A percentile compares a stretch with the other conserved stretches of the same genome.
Conservation (phyloP, 2,797 vertebrate genomes). For the Ctenopoma multispine region DNA sequence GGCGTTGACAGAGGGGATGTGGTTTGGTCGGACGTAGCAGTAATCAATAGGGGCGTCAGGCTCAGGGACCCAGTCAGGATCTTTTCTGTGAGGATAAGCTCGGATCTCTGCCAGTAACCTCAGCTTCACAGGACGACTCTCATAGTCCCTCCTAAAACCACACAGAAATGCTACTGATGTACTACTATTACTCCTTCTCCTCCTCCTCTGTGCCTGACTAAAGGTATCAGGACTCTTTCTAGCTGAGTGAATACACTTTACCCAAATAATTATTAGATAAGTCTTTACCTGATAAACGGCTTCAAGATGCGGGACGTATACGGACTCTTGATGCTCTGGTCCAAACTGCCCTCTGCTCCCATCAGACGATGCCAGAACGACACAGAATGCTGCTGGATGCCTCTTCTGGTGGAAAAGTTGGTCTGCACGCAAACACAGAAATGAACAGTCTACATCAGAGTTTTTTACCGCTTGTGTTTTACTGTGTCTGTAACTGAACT, state of each 20-base stretch:
- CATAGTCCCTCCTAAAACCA: slow-evolving; percentile 90
- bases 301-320: slow-evolving; percentile 90
- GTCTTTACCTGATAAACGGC: slow-evolving; percentile 69
- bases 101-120: slow-evolving; percentile 90
- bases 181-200: no score
- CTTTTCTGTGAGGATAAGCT: slow-evolving; percentile 82
- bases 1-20: slow-evolving; percentile 96
- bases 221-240: neutral
- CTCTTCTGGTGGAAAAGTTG: slow-evolving; percentile 80
- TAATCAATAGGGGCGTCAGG: slow-evolving; percentile 92
- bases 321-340: slow-evolving; percentile 93
- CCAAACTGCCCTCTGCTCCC: slow-evolving; percentile 87
- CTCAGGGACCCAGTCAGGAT: slow-evolving; percentile 87
- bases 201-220: neutral
- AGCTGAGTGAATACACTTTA: no score
- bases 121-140: slow-evolving; percentile 91
- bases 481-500: no score
- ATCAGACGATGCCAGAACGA: slow-evolving; percentile 94
- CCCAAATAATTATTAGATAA: slow-evolving; percentile 13
- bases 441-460: neutral
- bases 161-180: neutral
- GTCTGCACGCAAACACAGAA: slow-evolving; percentile 74
- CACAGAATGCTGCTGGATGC: slow-evolving; percentile 80
- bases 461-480: no score
- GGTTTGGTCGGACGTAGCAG: slow-evolving; percentile 95